phyloP scores from a whole-genome alignment of 2,113 vertebrate genomes.

The Macroglossus sobrinus region DNA sequence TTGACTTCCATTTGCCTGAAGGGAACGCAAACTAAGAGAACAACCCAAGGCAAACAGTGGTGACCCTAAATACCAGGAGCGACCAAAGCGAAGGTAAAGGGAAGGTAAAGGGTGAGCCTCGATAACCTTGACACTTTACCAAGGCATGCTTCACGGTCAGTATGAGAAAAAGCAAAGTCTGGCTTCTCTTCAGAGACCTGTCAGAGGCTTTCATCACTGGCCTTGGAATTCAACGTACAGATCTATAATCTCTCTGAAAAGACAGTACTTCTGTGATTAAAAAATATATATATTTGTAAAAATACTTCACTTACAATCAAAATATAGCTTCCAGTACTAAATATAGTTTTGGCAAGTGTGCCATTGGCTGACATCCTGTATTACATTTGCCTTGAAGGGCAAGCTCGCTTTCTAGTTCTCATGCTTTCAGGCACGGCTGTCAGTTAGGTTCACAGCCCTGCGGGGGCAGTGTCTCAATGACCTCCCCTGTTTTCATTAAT shows the following conservation, averaged over 20 bases:
- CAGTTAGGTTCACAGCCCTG: conserved; percentile 12
- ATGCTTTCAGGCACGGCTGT: not conserved
- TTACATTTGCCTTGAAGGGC: conserved; percentile 36
- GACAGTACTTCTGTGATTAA: not conserved
- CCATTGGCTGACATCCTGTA: conserved; percentile 46
- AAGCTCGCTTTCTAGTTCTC: conserved; percentile 49
- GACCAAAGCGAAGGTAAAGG: not conserved
- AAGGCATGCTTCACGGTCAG: not conserved
- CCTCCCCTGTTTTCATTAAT: conserved; percentile 61
- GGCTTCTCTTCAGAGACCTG: not conserved
- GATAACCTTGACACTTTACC: not conserved
- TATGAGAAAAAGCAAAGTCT: not conserved
- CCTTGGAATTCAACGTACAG: not conserved
- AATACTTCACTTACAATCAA: conserved; percentile 28
- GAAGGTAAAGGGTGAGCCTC: not conserved
- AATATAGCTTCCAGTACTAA: conserved; percentile 65
- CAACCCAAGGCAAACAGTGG: not conserved
- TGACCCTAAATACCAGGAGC: not conserved
- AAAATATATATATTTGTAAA: not conserved
- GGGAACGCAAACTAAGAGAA: not conserved
- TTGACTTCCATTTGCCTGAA: not conserved
- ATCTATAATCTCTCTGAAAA: conserved; percentile 24
- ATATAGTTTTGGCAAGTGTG: conserved; percentile 61
- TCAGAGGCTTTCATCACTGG: not conserved
- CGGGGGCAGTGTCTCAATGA: conserved; percentile 44